Base-by-base conservation (phyloP, 2,113 vertebrate genomes). In the Menidia beryllina region DNA sequence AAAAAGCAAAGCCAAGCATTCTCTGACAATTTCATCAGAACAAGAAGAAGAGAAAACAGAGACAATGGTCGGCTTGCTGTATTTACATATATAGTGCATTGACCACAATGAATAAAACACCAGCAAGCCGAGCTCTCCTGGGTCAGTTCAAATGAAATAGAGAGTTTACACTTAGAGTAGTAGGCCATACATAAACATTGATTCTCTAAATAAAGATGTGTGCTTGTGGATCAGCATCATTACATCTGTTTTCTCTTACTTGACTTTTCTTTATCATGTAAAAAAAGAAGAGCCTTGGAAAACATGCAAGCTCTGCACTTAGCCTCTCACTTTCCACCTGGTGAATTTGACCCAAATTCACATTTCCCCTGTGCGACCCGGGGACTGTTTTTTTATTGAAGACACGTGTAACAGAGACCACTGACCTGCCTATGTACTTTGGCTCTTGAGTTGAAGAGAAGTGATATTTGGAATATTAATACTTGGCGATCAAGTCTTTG, bases 321-420 rank as follows among this genome's bases (percentile, higher is more conserved):
- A 91, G 87, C 86, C 81, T 82, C 82, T 90, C 84, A 72, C 87
- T 91, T 88, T 90, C 88, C 92, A 93, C 92, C 90, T 90, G 85
- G 86, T 84, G 82, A 88, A 91, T 87, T 49, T 90, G 89, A 93
- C 91, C 91, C 89, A 88, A 89, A 92, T 93, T 91, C 86, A 68
- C 69, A 77, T 88, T 86, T 86, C 87, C 85, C 82, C 65, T 51
- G 45, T 83, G 90, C 24, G 53, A 71, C 85, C 74, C 60, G 51
- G 62, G 82, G 74, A 77, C 78, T 67, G 62, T 82, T 77, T 87
- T 80, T 72, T 87, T 90, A 90, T 92, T 91, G 73, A 91, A 91
- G 83, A 88, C 89, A 88, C 69, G 65, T 90, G 91, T 91, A 88
- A 89, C 83, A 25, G 83, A 89, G 83, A 84, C 77, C 82, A 81